A percentile compares a stretch with the other conserved stretches of the same genome.
These are phyloP conservation scores for Furcifer pardalis DNA, from an alignment of 2,797 vertebrate species.

Conservation along the genomic window DNA sequence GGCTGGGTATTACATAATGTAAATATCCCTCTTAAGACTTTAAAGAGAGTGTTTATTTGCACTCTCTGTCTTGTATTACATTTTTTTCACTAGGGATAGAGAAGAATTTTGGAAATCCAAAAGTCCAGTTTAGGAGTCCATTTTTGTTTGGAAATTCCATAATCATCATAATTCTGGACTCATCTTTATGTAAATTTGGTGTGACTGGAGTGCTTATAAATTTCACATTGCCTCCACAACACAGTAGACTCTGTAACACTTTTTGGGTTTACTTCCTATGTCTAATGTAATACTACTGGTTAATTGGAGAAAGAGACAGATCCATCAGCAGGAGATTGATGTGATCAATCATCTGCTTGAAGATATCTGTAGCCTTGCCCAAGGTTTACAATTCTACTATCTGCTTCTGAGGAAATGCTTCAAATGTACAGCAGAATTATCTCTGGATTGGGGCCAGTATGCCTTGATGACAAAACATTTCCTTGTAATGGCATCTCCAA, in stretches of 20 bases:
- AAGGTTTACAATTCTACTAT: neutral
- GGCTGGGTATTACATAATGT: neutral
- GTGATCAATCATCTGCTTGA: neutral
- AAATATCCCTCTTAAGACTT: neutral
- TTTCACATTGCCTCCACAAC: neutral
- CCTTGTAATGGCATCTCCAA: constrained; percentile 38
- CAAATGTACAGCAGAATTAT: neutral
- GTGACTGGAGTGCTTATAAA: neutral
- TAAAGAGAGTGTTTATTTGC: neutral
- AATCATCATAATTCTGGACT: neutral
- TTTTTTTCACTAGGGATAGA: neutral
- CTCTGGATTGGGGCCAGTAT: neutral
- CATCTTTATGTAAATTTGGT: neutral
- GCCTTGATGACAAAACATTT: constrained; percentile 43
- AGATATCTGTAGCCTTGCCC: too few species aligned
- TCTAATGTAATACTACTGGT: neutral
- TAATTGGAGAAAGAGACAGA: too few species aligned
- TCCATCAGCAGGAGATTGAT: neutral
- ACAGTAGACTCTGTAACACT: neutral
- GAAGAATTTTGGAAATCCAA: neutral
- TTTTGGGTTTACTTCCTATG: neutral
- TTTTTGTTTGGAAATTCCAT: neutral
- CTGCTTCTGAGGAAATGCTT: neutral
- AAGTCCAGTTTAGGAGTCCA: neutral
- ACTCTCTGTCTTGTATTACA: neutral